phyloP scores from a whole-genome alignment of 2,888 invertebrate species.

The Pseudanteris insignis region DNA sequence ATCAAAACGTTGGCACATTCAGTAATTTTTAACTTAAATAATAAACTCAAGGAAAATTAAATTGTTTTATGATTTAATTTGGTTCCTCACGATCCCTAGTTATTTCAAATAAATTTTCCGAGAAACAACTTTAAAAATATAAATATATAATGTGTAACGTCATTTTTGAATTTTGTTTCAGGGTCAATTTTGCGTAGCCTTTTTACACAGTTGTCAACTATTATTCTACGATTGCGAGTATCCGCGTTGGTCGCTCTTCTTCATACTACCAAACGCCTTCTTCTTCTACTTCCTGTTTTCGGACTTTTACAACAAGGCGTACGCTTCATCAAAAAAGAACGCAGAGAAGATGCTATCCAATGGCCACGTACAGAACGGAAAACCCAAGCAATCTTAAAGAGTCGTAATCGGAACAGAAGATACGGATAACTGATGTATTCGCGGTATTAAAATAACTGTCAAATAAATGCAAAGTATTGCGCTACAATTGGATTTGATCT shows the following conservation, averaged over 20 bases:
- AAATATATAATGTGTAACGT: no score
- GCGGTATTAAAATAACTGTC: constrained; percentile 18
- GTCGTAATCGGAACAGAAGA: constrained; percentile 12
- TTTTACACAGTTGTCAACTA: constrained; percentile 86
- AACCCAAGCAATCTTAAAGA: constrained; percentile 32
- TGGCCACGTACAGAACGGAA: constrained; percentile 31
- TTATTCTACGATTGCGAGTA: constrained; percentile 89
- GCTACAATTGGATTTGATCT: no score
- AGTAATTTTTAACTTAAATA: no score
- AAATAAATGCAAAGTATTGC: constrained; percentile 14
- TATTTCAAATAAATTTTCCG: not conserved
- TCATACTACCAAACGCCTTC: constrained; percentile 88
- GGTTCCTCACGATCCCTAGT: no score
- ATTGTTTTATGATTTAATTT: no score
- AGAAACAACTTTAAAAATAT: not conserved
- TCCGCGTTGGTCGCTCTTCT: constrained; percentile 82
- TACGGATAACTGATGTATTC: constrained; percentile 24
- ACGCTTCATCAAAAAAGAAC: constrained; percentile 58
- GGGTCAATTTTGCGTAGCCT: constrained; percentile 90
- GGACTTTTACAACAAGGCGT: constrained; percentile 88
- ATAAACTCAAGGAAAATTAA: no score
- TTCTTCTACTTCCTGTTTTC: constrained; percentile 93
- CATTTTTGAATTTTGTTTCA: no score
- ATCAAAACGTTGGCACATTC: no score
- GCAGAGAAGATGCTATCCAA: constrained; percentile 16